Evolutionary conservation across 2,888 invertebrate genomes (phyloP).

Genomic region (Hanleya hanleyi): DNA sequence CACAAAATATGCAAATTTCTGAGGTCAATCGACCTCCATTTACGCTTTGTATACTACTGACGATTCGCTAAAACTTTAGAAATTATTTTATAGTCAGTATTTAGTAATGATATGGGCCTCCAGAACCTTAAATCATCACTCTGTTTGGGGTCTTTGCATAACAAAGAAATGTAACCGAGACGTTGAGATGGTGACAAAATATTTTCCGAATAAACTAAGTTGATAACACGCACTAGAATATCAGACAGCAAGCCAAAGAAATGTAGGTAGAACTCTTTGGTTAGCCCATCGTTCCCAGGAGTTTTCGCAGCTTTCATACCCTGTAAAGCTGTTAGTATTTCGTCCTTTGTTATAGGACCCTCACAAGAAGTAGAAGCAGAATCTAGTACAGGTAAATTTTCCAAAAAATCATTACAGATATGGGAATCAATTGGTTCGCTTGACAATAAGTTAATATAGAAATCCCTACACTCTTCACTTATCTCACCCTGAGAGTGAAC

Average conservation of each 20-base stretch:
- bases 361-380: not conserved
- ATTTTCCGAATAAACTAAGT: not conserved
- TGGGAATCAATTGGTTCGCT: not conserved
- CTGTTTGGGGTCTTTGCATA: conserved; percentile 5
- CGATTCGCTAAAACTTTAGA: conserved; percentile 20
- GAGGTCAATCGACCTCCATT: too few species aligned
- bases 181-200: not conserved
- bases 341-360: not conserved
- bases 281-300: conserved; percentile 20
- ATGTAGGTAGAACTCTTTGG: conserved; percentile 15
- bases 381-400: too few species aligned
- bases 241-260: not conserved
- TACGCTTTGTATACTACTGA: too few species aligned
- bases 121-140: conserved; percentile 1
- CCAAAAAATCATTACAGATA: not conserved
- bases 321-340: conserved; percentile 1
- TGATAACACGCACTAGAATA: not conserved
- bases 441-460: not conserved
- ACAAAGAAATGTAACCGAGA: not conserved
- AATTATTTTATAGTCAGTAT: conserved; percentile 18
- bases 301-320: conserved; percentile 5
- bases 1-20: too few species aligned
- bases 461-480: not conserved
- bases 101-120: conserved; percentile 21
- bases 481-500: not conserved